Conservation (phyloP, 2,797 vertebrate species). For the Cirrhinus mrigala region DNA sequence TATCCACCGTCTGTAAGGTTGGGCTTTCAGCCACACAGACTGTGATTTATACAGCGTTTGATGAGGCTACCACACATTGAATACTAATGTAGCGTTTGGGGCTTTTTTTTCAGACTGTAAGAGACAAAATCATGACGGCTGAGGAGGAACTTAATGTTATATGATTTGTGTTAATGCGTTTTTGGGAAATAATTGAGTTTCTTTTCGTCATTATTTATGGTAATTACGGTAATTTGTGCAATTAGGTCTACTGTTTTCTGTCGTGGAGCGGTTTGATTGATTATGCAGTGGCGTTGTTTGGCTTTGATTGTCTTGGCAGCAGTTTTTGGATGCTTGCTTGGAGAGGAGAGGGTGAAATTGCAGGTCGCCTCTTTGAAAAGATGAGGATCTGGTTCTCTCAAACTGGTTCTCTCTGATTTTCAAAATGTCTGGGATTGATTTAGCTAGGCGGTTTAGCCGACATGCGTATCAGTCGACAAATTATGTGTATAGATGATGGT, state of each 20-base stretch:
- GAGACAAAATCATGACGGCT: slow-evolving; percentile 3
- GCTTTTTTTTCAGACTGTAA: slow-evolving; percentile 36
- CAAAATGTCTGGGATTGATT: not conserved
- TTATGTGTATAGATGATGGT: not conserved
- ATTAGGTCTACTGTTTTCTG: slow-evolving; percentile 8
- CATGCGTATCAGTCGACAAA: not conserved
- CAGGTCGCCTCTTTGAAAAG: not conserved
- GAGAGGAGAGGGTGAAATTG: not conserved
- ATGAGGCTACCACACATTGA: slow-evolving; percentile 52
- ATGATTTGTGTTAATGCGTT: slow-evolving; percentile 49
- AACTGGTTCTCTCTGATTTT: slow-evolving; percentile 6
- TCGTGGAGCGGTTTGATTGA: not conserved
- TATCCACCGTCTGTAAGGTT: slow-evolving; percentile 27
- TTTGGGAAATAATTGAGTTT: not conserved
- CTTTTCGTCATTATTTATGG: slow-evolving; percentile 22
- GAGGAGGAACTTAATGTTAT: slow-evolving; percentile 24
- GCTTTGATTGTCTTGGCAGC: slow-evolving; percentile 36
- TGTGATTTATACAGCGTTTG: slow-evolving; percentile 59
- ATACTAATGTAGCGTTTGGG: slow-evolving; percentile 45
- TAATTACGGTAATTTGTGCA: slow-evolving; percentile 22
- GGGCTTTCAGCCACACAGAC: slow-evolving; percentile 33
- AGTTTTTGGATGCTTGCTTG: not conserved
- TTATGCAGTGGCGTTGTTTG: not conserved
- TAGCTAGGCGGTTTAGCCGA: not conserved
- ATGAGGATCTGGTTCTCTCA: not conserved